These are phyloP conservation scores for Drosophila quinaria DNA, from an alignment of 2,888 invertebrate genomes.

Conservation along the genomic window DNA sequence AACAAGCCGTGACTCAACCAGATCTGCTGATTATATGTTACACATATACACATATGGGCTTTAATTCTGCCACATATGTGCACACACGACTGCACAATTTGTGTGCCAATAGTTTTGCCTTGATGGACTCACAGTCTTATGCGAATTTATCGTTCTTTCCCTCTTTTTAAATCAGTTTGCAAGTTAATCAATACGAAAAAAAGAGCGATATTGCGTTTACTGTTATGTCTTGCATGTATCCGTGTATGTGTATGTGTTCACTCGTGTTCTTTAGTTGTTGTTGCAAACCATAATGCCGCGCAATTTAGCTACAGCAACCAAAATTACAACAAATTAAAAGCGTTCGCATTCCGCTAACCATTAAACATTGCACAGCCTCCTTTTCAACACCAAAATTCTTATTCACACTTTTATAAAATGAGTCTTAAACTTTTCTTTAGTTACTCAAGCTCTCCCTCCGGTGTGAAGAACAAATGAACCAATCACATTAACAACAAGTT, in stretches of 20 bases:
- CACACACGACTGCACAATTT: background rate
- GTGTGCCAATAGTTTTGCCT: slow-evolving; percentile 20
- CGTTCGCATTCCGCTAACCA: slow-evolving; percentile 29
- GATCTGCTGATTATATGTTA: slow-evolving; percentile 45
- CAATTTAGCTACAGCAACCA: slow-evolving; percentile 5
- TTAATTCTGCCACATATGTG: background rate
- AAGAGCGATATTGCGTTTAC: slow-evolving; percentile 19
- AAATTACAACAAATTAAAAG: background rate
- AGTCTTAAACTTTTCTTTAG: slow-evolving; percentile 12
- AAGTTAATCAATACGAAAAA: slow-evolving; percentile 40
- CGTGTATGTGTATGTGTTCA: slow-evolving; percentile 3
- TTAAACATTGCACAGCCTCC: slow-evolving; percentile 47
- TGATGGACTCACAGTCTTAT: background rate
- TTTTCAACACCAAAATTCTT: slow-evolving; percentile 16
- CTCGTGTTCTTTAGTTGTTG: slow-evolving; percentile 22
- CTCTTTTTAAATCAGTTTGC: slow-evolving; percentile 18
- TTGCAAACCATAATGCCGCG: slow-evolving; percentile 9
- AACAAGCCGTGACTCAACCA: slow-evolving; percentile 53
- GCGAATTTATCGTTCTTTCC: slow-evolving; percentile 39
- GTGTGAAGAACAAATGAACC: slow-evolving; percentile 15
- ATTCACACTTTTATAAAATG: slow-evolving; percentile 27
- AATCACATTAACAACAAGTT: slow-evolving; percentile 46
- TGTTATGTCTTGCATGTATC: slow-evolving; percentile 25
- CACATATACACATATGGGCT: slow-evolving; percentile 1
- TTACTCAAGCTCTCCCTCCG: background rate